Conservation (phyloP, 2,113 vertebrate species). For the Acinonyx jubatus region DNA sequence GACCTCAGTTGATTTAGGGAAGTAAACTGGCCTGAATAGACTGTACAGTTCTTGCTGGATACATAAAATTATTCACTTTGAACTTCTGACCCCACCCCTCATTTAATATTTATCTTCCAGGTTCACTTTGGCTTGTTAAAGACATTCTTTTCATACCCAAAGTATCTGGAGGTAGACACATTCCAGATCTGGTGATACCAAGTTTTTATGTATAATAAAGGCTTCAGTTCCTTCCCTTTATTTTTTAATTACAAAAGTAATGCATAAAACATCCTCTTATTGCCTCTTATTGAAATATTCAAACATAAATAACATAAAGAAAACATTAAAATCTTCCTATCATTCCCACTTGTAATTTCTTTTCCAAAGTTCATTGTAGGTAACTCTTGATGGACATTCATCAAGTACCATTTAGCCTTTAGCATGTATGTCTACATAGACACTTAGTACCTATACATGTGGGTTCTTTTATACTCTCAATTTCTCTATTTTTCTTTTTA, state of each 20-base stretch:
- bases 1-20: not conserved
- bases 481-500: not conserved
- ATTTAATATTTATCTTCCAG: not conserved
- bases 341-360: not conserved
- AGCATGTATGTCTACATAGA: not conserved
- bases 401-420: not conserved
- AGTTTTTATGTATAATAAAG: not conserved
- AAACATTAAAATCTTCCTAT: not conserved
- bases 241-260: not conserved
- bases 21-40: not conserved
- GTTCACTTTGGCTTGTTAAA: not conserved
- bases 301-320: not conserved
- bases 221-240: not conserved
- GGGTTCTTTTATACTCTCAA: not conserved
- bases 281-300: not conserved
- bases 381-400: not conserved
- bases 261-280: not conserved
- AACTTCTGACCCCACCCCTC: not conserved
- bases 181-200: not conserved
- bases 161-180: not conserved
- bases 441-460: accelerated
- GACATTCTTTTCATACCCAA: not conserved
- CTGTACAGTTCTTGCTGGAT: not conserved
- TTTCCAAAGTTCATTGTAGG: not conserved
- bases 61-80: not conserved